A percentile compares a stretch with the other conserved stretches of the same genome.
These are phyloP conservation scores for Mesorhabditis belari DNA, from an alignment of 2,888 invertebrate species.

Conservation along the genomic window DNA sequence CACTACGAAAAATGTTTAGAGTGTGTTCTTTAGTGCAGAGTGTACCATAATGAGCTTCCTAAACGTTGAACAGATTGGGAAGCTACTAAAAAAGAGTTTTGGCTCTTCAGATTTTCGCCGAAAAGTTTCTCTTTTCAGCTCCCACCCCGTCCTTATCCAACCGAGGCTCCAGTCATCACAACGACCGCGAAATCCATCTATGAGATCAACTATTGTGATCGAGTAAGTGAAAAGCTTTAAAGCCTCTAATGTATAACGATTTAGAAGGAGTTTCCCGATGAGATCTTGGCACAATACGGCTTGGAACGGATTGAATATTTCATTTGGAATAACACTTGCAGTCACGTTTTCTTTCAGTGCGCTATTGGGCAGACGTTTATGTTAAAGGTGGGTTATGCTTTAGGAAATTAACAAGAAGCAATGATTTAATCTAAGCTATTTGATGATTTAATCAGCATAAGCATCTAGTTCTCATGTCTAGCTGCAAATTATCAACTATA, in stretches of 20 bases:
- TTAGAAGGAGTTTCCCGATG: slow-evolving; percentile 31
- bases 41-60: too few species aligned
- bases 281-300: slow-evolving; percentile 25
- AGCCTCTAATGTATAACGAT: background rate
- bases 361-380: slow-evolving; percentile 48
- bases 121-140: too few species aligned
- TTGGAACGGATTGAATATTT: slow-evolving; percentile 46
- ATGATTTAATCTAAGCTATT: too few species aligned
- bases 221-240: slow-evolving; percentile 6
- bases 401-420: background rate
- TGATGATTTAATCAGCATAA: too few species aligned
- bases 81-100: too few species aligned
- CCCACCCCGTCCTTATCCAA: too few species aligned
- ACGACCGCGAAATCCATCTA: slow-evolving; percentile 7
- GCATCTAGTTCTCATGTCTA: too few species aligned
- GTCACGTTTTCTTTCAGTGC: slow-evolving; percentile 46
- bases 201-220: slow-evolving; percentile 46
- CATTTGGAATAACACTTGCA: slow-evolving; percentile 47
- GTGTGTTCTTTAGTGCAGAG: too few species aligned
- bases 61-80: too few species aligned
- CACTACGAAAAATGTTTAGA: too few species aligned
- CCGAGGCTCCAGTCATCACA: background rate
- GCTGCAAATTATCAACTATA: too few species aligned
- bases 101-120: too few species aligned
- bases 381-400: slow-evolving; percentile 12